Conservation (phyloP, 2,888 invertebrate genomes). For the Idaea aversata region DNA sequence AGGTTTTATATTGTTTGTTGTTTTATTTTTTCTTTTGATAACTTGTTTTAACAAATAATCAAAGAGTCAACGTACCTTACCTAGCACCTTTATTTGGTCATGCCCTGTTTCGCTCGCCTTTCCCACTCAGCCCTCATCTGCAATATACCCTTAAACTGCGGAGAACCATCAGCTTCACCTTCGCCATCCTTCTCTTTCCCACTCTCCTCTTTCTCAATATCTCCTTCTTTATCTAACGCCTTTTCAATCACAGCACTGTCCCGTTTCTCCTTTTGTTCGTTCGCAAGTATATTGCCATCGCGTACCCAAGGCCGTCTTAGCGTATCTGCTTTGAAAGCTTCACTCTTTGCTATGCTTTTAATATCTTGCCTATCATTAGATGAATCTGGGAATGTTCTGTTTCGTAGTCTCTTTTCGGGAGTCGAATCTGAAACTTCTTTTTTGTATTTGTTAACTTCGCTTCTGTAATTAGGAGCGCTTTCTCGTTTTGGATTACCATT, state of each 20-base stretch:
- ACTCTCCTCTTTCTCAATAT: conserved; percentile 54
- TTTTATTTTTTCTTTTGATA: background rate
- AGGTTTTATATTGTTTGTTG: too few relatives aligned
- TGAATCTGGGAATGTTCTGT: conserved; percentile 74
- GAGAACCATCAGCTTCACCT: conserved; percentile 66
- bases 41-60: conserved; percentile 1
- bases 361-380: conserved; percentile 73
- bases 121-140: conserved; percentile 90
- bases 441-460: conserved; percentile 72
- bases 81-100: conserved; percentile 81
- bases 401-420: conserved; percentile 72
- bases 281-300: conserved; percentile 60
- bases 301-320: conserved; percentile 70
- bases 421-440: conserved; percentile 77
- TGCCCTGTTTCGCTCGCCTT: conserved; percentile 86
- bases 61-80: conserved; percentile 40
- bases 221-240: conserved; percentile 67
- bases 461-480: conserved; percentile 65
- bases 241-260: conserved; percentile 71
- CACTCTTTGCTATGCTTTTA: conserved; percentile 64
- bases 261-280: conserved; percentile 55
- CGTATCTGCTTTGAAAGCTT: conserved; percentile 72
- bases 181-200: conserved; percentile 54
- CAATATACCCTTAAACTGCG: conserved; percentile 85
- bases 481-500: conserved; percentile 69